phyloP scores from a whole-genome alignment of 1,140 invertebrate genomes.

The Zaprionus vittiger region DNA sequence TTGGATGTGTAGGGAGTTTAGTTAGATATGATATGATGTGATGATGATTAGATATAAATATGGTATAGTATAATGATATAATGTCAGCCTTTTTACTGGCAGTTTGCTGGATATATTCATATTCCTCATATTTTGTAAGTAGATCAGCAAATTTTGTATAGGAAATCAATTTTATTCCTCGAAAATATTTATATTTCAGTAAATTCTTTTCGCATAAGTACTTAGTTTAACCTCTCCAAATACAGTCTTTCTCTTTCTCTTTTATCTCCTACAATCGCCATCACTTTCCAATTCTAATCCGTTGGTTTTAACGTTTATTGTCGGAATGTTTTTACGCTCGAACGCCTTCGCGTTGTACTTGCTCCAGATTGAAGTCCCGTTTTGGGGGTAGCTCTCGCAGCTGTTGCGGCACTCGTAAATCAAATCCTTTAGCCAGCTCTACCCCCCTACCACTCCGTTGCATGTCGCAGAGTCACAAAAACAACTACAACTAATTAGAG shows the following conservation, averaged over 20 bases:
- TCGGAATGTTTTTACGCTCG: conserved; percentile 15
- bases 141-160: too few species aligned
- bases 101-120: too few species aligned
- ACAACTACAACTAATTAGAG: conserved; percentile 69
- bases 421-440: conserved; percentile 10
- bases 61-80: too few species aligned
- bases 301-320: not conserved
- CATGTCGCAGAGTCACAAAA: conserved; percentile 55
- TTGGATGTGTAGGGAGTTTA: not conserved
- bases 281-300: not conserved
- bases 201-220: not conserved
- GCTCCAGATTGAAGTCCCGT: not conserved
- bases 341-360: not conserved
- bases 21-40: not conserved
- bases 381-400: not conserved
- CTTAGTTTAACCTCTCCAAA: not conserved
- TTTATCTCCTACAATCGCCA: not conserved
- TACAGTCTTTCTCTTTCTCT: not conserved
- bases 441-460: conserved; percentile 29
- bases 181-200: too few species aligned
- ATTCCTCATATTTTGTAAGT: rapidly evolving
- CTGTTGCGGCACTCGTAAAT: conserved; percentile 34
- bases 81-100: too few species aligned
- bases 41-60: too few species aligned
- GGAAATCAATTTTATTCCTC: too few species aligned